Evolutionary conservation across 2,113 vertebrate species (phyloP).

Genomic region (Suncus etruscus): DNA sequence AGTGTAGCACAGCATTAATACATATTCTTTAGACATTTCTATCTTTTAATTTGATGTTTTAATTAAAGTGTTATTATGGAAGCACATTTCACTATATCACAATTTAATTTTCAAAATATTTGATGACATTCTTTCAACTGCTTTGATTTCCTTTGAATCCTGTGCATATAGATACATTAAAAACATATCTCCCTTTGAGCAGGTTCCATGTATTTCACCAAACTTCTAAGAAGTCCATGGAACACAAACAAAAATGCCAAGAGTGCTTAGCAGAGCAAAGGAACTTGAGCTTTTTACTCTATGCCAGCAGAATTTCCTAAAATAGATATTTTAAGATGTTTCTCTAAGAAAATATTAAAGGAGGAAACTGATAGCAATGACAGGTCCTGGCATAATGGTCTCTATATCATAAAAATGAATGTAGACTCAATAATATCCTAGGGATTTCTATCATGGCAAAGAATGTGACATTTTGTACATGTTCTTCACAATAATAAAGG

Average conservation of each 20-base stretch:
- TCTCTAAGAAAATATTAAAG: not conserved
- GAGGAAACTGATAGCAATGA: not conserved
- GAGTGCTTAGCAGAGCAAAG: not conserved
- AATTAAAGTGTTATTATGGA: constrained; percentile 29
- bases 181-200: not conserved
- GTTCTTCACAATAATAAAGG: not conserved
- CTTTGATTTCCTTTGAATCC: not conserved
- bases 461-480: not conserved
- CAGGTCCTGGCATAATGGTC: not conserved
- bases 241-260: not conserved
- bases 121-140: not conserved
- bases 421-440: not conserved
- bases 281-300: not conserved
- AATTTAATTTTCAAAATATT: not conserved
- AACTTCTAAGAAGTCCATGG: not conserved
- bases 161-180: not conserved
- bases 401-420: fast-evolving
- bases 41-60: not conserved
- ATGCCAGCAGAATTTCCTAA: constrained; percentile 6
- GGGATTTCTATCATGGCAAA: not conserved
- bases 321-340: not conserved
- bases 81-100: not conserved
- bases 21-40: not conserved
- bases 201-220: not conserved
- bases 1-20: not conserved